Percentiles rank a stretch among this genome's conserved stretches.
Conservation (phyloP, 2,113 vertebrate genomes). For the Saccopteryx bilineata region DNA sequence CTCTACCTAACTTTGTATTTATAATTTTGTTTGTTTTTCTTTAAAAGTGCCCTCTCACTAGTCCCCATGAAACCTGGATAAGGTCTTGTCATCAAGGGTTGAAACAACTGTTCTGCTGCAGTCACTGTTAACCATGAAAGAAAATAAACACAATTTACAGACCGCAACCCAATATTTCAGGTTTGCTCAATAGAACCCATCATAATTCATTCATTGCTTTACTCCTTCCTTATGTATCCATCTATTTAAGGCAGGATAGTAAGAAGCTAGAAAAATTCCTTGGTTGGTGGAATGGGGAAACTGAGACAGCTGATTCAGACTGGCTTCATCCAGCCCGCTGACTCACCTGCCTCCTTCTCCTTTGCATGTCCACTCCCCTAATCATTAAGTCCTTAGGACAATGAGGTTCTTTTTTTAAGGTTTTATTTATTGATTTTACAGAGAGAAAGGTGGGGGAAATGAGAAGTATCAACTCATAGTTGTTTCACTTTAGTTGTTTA, state of each 20-base stretch:
- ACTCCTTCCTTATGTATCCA: not conserved
- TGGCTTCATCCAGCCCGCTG: not conserved
- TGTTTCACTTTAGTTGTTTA: no score
- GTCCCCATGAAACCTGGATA: not conserved
- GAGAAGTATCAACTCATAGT: no score
- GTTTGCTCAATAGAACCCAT: not conserved
- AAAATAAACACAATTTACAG: constrained; percentile 2
- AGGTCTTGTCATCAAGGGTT: not conserved
- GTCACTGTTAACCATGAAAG: not conserved
- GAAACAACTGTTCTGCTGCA: not conserved
- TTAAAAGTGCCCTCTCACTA: not conserved
- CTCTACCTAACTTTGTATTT: not conserved
- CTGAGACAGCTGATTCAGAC: not conserved
- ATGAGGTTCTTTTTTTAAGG: not conserved
- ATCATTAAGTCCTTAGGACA: not conserved
- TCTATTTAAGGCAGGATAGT: not conserved
- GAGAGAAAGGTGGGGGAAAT: no score
- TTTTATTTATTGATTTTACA: no score
- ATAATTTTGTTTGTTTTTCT: constrained; percentile 41
- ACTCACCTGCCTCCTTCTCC: not conserved
- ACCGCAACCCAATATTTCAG: not conserved
- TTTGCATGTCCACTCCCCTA: not conserved
- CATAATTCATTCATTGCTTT: constrained; percentile 35
- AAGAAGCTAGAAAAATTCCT: no score
- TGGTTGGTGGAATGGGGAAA: not conserved